Base-by-base conservation (phyloP, 1,140 invertebrate genomes). In the Calephelis virginiensis region DNA sequence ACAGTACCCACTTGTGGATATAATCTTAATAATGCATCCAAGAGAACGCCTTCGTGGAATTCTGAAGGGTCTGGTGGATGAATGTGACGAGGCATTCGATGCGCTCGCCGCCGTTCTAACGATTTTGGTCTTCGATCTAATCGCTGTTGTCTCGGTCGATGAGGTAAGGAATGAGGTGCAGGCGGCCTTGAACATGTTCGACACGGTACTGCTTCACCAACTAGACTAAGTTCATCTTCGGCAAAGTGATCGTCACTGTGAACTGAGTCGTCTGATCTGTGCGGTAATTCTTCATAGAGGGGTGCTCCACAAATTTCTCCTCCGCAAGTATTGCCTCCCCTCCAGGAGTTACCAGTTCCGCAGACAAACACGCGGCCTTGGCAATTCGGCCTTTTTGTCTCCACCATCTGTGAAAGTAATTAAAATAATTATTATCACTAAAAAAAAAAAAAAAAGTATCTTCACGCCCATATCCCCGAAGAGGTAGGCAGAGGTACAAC, bases 1-100 rank as follows among this genome's bases (percentile, higher is more conserved):
- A 92, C 90, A 11, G 91, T 92, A 0, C 91, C 91, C 12, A 92
- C 91, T 79, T 92, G 91, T 6, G 94, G 94, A 78, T 94, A 94
- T 28, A 94, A 81, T 80, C 94, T 92, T 59, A 94, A 77, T 7
- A 94, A 72, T 1, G 92, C 92, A 77, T 93, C 92, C 28, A 93
- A 70, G 6, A 93, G 80, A 8, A 93, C 84, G 7, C 92, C 92
- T 83, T 93, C 92, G 68, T 93, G 92, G 67, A 93, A 93, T 61
- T 92, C 92, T 47, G 88, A 89, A 50, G 89, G 82, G 66, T 89
- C 83, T 38, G 85, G 84, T 68, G 88, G 84, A 73, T 91, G 83
- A 40, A 86, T 73, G 71, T 89, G 84, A 12, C 85, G 73, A 8
- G 88, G 86, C 62, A 88, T 78, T 78, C 87, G 77, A 53, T 86